A percentile compares a stretch with the other conserved stretches of the same genome.
Evolutionary conservation across 1,140 invertebrate genomes (phyloP).

Genomic region (Aporrectodea caliginosa): DNA sequence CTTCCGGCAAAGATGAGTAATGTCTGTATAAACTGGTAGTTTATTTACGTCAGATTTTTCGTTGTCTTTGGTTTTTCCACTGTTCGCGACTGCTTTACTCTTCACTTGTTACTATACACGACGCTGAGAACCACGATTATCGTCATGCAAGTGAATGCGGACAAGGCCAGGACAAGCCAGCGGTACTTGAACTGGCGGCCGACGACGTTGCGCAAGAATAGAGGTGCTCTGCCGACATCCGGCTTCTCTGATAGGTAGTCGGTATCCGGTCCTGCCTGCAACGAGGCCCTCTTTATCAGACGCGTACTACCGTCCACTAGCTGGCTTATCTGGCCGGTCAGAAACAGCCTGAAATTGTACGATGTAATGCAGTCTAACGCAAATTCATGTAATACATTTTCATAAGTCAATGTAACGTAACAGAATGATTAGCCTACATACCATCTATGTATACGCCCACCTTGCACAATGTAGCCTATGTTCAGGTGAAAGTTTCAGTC

Average conservation of each 20-base stretch:
- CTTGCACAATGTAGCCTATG: too few species aligned
- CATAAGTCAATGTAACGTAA: too few species aligned
- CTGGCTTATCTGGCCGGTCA: constrained; percentile 23
- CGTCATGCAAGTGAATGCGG: constrained; percentile 29
- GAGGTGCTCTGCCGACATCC: constrained; percentile 4
- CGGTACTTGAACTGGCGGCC: constrained; percentile 21
- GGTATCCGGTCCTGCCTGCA: not conserved
- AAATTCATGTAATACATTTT: too few species aligned
- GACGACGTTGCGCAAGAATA: constrained; percentile 28
- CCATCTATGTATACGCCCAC: too few species aligned
- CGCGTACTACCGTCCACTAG: constrained; percentile 8
- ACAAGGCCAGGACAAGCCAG: constrained; percentile 22
- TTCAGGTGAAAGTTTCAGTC: too few species aligned
- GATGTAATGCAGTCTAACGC: too few species aligned
- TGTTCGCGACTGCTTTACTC: not conserved
- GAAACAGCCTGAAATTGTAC: constrained; percentile 10
- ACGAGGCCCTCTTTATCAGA: constrained; percentile 7
- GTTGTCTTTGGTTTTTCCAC: too few species aligned
- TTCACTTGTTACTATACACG: constrained; percentile 25
- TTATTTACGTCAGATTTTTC: too few species aligned
- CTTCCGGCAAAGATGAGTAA: too few species aligned
- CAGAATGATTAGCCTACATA: too few species aligned
- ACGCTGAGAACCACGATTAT: constrained; percentile 29
- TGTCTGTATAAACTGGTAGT: too few species aligned
- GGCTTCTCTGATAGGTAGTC: too few species aligned